phyloP scores from a whole-genome alignment of 2,888 invertebrate species.

The Amphimallon solstitiale region DNA sequence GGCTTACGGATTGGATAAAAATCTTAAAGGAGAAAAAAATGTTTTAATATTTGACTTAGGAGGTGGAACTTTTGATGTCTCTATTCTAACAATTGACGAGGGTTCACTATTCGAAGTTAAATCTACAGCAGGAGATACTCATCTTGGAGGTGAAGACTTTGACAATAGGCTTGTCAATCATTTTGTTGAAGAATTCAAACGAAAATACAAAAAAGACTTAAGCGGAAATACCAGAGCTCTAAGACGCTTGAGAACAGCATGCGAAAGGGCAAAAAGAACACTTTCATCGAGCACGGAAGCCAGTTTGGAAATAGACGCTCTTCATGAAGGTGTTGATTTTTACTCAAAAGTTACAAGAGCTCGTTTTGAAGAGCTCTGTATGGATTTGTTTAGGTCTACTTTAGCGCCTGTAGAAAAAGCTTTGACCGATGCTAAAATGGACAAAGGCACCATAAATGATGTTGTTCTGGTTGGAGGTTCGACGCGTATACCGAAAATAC shows the following conservation, averaged over 20 bases:
- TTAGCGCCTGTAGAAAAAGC: slow-evolving; percentile 88
- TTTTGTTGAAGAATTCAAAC: slow-evolving; percentile 81
- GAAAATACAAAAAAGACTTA: slow-evolving; percentile 77
- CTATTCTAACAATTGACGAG: slow-evolving; percentile 88
- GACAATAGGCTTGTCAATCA: slow-evolving; percentile 83
- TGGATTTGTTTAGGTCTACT: slow-evolving; percentile 84
- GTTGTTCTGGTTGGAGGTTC: slow-evolving; percentile 91
- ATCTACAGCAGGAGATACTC: slow-evolving; percentile 84
- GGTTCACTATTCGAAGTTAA: slow-evolving; percentile 84
- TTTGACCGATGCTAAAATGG: slow-evolving; percentile 82
- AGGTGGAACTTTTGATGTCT: slow-evolving; percentile 94
- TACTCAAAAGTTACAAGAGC: slow-evolving; percentile 86
- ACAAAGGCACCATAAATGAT: slow-evolving; percentile 82
- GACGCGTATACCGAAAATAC: slow-evolving; percentile 91
- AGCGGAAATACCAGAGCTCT: slow-evolving; percentile 79
- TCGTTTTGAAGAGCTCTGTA: slow-evolving; percentile 90
- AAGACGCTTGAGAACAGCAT: slow-evolving; percentile 85
- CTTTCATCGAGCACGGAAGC: slow-evolving; percentile 82
- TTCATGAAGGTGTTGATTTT: slow-evolving; percentile 90
- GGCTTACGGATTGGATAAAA: slow-evolving; percentile 84
- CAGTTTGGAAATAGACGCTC: slow-evolving; percentile 87
- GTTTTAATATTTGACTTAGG: slow-evolving; percentile 81
- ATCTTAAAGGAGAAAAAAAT: slow-evolving; percentile 78
- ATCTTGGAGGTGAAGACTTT: slow-evolving; percentile 82
- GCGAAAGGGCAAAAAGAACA: slow-evolving; percentile 82